Base-by-base conservation (phyloP, 2,888 invertebrate genomes). In the Calameuta pallipes region DNA sequence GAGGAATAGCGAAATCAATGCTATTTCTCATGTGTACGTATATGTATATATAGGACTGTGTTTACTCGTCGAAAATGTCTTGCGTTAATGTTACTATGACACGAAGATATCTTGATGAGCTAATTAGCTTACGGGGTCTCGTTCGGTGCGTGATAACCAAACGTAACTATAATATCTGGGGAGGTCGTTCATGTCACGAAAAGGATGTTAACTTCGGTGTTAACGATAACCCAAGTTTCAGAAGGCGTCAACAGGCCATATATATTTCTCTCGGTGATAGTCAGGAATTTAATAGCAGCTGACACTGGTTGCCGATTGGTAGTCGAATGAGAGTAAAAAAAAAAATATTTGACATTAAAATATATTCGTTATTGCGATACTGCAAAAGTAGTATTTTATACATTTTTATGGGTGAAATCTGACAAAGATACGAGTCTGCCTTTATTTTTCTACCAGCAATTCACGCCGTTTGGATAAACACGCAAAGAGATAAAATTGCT, bases 151-250 rank as follows among this genome's bases (percentile, higher is more conserved):
- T 82, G 80, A 82, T 82, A 76, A 78, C 80, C 81, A 76, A 79
- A 81, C 80, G 80, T 80, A 80, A 80, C 76, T 34, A 23, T 76
- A 80, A 79, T 78, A 75, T 69, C 78, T 79, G 73, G 23, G 13
- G 70, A 41, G 23, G 76, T 83, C 81, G 81, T 83, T 83, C 81
- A 70, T 81, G 83, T 83, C 81, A 82, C 83, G 80, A 79, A 80
- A 75, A 35, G 76, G 79, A 81, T 82, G 82, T 81, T 82, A 82
- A 81, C 78, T 82, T 80, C 79, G 23, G 56, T 56, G 56, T 56
- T 56, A 34, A 71, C 71, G 71, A 71, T 71, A 71, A 71, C 71
- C 31, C 71, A 34, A 71, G 13, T 33, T 31, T 34, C 31, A 9
- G 36, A 12, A 36, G 31, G 71, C 71, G 71, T 56, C 56, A 2